Base-by-base conservation (phyloP, 2,888 invertebrate species). In the Anoplius nigerrimus region DNA sequence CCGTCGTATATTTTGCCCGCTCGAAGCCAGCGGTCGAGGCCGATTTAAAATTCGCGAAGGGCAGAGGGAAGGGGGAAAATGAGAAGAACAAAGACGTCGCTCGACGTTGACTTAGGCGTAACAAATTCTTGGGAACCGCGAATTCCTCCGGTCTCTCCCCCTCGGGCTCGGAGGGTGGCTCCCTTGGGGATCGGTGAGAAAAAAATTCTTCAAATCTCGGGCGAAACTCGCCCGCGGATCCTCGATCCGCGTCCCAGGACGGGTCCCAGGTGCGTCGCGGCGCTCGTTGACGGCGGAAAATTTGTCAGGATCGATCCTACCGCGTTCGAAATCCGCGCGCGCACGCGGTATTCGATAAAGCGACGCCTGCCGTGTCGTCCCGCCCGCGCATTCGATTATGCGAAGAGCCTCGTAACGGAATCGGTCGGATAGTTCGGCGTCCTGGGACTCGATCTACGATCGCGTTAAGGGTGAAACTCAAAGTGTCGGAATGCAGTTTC, bases 221-320 rank as follows among this genome's bases (percentile, higher is more conserved):
- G 45, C 56, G 52, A n/a, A 20, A 46, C 56, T 24, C 66, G 57
- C 52, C 34, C 8, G 34, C 3, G 11, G 11, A 34, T 34, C 8
- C n/a, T n/a, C n/a, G n/a, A n/a, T n/a, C n/a, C n/a, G n/a, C n/a
- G 62, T 76, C 60, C 69, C 61, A 0, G 16, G 57, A 58, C 21
- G 57, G 63, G 76, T 45, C 80, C 68, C 81, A 77, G 80, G 81
- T 80, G 80, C 69, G 42, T 42, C 70, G 46, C 62, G 69, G 69
- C 52, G 68, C 54, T 68, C 59, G 57, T 58, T 18, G 46, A 46
- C 56, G 42, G 57, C 22, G 21, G 43, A 46, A 58, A 58, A 58
- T 58, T 58, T 58, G 57, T 58, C 57, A 58, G 57, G 6, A 42
- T 34, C 57, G 46, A 46, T 58, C 24, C 54, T 51, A 21, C 13